Base-by-base conservation (phyloP, 2,888 invertebrate species). In the Heliconius aoede region DNA sequence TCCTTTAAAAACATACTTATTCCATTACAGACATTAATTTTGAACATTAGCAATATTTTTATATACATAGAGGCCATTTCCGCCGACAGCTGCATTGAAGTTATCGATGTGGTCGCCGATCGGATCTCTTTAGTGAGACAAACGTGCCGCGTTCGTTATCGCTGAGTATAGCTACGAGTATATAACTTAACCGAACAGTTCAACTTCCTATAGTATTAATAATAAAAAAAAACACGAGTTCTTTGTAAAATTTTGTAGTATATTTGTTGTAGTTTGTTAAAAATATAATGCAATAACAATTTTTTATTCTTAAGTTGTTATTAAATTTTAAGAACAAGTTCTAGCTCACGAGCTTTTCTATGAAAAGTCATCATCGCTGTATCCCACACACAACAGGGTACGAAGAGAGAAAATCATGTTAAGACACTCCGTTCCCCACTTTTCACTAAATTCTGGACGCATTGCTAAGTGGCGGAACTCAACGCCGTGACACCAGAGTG, bases 91-190 rank as follows among this genome's bases (percentile, higher is more conserved):
- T 85, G 88, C 87, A 83, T 86, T 86, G 85, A 84, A 82, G 86
- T 88, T 85, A 85, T 87, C 86, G 85, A 86, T 85, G 86, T 85
- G 84, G 84, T 85, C 81, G 80, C 80, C 85, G 88, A 90, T 90
- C 87, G 86, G 89, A 92, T 93, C 90, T 87, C 84, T 84, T 83
- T 84, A 82, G 81, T 80, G 79, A 81, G 72, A 86, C 91, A 91
- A 90, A 92, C 88, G 91, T 80, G 91, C 93, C 92, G 92, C 91
- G 83, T 86, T 84, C 85, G 85, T 90, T 93, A 93, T 92, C 91
- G 88, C 84, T 83, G 84, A 83, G 85, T 65, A 60, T 65, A 40
- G 9, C 0, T 9, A 9, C 15, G 30, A 21, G 30, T 86, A 82
- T 87, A 87, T 88, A 88, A 90, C 87, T 87, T 86, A 87, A 88